These are phyloP conservation scores for Ginglymostoma cirratum DNA, from an alignment of 2,113 vertebrate genomes.

Conservation along the genomic window DNA sequence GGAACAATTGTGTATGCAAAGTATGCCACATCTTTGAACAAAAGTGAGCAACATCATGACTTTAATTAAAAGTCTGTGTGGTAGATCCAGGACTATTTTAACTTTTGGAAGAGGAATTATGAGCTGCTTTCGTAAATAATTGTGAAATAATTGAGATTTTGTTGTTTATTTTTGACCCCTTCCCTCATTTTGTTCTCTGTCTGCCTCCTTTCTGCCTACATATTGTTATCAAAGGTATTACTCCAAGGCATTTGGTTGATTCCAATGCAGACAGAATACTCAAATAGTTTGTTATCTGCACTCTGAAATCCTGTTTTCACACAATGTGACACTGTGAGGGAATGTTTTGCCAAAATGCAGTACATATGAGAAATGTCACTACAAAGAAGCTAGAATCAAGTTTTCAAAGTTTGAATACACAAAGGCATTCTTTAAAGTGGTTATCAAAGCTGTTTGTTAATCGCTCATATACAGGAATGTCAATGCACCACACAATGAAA, in stretches of 20 bases:
- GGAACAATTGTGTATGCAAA: background rate
- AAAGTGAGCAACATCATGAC: background rate
- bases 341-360: background rate
- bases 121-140: background rate
- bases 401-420: background rate
- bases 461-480: background rate
- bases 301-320: background rate
- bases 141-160: background rate
- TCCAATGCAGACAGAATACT: background rate
- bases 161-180: background rate
- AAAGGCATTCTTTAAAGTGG: background rate
- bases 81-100: background rate
- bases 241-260: background rate
- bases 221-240: background rate
- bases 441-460: background rate
- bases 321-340: background rate
- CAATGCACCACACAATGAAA: background rate
- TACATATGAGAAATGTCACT: background rate
- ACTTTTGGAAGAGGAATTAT: background rate
- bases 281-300: background rate
- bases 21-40: background rate
- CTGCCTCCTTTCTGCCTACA: background rate
- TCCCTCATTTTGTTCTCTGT: background rate
- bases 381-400: background rate
- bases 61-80: background rate